A percentile compares a stretch with the other conserved stretches of the same genome.
phyloP scores from a whole-genome alignment of 2,797 vertebrate species.

The Siniperca undulata region DNA sequence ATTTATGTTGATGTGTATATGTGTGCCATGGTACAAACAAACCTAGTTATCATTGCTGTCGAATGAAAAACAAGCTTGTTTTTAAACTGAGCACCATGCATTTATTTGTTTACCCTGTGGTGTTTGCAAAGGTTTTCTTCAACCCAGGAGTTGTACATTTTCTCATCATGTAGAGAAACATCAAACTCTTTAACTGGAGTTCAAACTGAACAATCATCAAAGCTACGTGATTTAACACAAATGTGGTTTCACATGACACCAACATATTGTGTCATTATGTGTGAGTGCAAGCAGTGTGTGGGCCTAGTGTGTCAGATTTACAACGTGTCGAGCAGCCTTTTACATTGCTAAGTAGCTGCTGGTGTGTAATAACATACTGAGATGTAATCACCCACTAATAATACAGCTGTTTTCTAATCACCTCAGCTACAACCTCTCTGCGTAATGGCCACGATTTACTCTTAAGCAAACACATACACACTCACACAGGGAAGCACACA shows the following conservation, averaged over 20 bases:
- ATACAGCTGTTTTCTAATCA: conserved; percentile 68
- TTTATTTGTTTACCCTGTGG: conserved; percentile 31
- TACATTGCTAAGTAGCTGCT: conserved; percentile 60
- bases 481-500: conserved; percentile 33
- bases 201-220: conserved; percentile 55
- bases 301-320: conserved; percentile 73
- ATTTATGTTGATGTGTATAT: conserved; percentile 26
- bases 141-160: conserved; percentile 12
- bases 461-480: conserved; percentile 45
- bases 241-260: conserved; percentile 15
- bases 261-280: conserved; percentile 59
- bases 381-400: conserved; percentile 75
- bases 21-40: conserved; percentile 32
- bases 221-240: conserved; percentile 26
- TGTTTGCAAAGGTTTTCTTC: conserved; percentile 15
- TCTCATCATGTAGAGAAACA: conserved; percentile 1
- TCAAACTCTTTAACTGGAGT: conserved; percentile 34
- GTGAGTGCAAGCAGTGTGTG: conserved; percentile 36
- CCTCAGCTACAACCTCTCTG: conserved; percentile 57
- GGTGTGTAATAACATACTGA: conserved; percentile 70
- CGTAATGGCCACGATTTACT: conserved; percentile 63
- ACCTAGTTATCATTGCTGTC: conserved; percentile 48
- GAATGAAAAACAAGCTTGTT: conserved; percentile 48
- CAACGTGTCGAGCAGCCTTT: conserved; percentile 57
- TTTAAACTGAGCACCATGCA: conserved; percentile 5